These are phyloP conservation scores for Liasis olivaceus DNA, from an alignment of 2,797 vertebrate genomes.

Conservation along the genomic window DNA sequence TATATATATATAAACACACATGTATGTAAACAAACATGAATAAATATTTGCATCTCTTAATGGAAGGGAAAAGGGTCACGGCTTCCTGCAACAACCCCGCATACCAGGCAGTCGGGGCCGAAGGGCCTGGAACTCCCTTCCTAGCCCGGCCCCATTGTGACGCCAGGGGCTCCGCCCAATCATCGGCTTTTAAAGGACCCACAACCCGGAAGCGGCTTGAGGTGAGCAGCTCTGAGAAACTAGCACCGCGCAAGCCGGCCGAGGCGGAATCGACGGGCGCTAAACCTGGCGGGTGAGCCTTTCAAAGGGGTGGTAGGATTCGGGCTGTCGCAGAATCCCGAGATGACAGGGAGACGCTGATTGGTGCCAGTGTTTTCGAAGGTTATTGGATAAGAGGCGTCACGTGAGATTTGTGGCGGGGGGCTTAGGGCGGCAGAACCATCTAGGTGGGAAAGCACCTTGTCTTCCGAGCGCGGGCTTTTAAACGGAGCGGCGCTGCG, in stretches of 20 bases:
- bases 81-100: neutral
- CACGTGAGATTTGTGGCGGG: neutral
- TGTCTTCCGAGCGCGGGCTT: neutral
- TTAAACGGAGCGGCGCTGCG: conserved; percentile 4
- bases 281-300: conserved; percentile 10
- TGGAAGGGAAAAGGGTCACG: neutral
- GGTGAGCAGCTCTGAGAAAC: neutral
- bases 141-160: neutral
- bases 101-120: neutral
- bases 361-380: neutral
- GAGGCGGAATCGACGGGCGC: neutral
- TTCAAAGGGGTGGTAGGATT: no score
- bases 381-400: neutral
- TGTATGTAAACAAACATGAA: neutral
- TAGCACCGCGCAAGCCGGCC: no score
- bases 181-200: neutral
- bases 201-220: neutral
- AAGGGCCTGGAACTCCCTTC: no score
- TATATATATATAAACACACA: neutral
- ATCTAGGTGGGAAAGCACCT: neutral
- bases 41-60: neutral
- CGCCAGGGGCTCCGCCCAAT: neutral
- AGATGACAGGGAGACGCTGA: neutral
- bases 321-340: neutral
- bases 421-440: no score